Percentiles rank a stretch among this genome's conserved stretches.
phyloP scores from a whole-genome alignment of 2,113 vertebrate species.

The Tichodroma muraria region DNA sequence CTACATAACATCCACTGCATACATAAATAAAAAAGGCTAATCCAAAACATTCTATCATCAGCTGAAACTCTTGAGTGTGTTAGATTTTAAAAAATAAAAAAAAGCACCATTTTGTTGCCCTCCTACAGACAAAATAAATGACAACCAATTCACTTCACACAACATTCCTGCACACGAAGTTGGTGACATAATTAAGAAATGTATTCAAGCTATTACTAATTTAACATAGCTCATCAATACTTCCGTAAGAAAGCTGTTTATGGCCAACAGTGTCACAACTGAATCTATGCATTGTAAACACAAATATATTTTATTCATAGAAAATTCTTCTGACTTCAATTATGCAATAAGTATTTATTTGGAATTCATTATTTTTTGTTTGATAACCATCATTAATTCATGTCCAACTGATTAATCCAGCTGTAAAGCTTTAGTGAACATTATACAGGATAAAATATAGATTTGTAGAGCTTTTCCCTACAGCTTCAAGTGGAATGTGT shows the following conservation, averaged over 20 bases:
- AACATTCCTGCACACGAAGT: constrained; percentile 2
- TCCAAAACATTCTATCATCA: constrained; percentile 5
- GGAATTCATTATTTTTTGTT: constrained; percentile 70
- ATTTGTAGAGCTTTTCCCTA: constrained; percentile 47
- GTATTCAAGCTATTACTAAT: constrained; percentile 75
- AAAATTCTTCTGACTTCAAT: constrained; percentile 73
- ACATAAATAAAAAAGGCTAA: not conserved
- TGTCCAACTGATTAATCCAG: constrained; percentile 71
- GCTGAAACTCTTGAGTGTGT: not conserved
- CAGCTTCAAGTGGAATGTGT: constrained; percentile 1
- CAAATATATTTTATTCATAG: constrained; percentile 80
- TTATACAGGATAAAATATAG: constrained; percentile 61
- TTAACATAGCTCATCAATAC: constrained; percentile 66
- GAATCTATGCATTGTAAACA: constrained; percentile 73
- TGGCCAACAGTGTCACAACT: constrained; percentile 42
- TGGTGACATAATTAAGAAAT: constrained; percentile 71
- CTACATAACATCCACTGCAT: not conserved
- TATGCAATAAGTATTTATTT: constrained; percentile 78
- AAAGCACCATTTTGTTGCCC: not conserved
- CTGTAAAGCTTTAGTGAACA: constrained; percentile 66
- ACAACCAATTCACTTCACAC: constrained; percentile 53
- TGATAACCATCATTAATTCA: constrained; percentile 80
- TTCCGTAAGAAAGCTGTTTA: constrained; percentile 64
- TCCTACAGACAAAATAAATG: constrained; percentile 37
- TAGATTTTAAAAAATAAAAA: not conserved